Conservation (phyloP, 2,888 invertebrate species). For the Liposcelis brunnea region DNA sequence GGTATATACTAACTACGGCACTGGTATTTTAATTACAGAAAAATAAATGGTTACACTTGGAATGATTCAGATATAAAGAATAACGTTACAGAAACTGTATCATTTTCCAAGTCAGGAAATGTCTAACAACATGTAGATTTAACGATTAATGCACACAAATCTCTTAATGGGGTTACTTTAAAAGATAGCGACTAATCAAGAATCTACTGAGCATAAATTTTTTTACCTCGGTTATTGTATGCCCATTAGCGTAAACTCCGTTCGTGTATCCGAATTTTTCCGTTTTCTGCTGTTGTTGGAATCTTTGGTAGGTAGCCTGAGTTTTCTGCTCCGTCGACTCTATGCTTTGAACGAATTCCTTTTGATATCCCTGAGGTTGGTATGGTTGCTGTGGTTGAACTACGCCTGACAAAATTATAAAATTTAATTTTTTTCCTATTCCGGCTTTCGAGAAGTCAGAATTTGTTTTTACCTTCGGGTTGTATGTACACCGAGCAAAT, state of each 20-base stretch:
- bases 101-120: too few species aligned
- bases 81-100: too few species aligned
- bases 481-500: conserved; percentile 90
- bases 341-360: conserved; percentile 45
- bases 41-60: background rate
- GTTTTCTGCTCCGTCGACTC: conserved; percentile 43
- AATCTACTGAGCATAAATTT: background rate
- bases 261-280: conserved; percentile 49
- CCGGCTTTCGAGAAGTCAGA: too few species aligned
- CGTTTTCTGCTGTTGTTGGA: conserved; percentile 32
- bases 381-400: conserved; percentile 39
- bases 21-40: background rate
- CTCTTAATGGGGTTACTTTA: background rate
- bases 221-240: conserved; percentile 25
- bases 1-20: too few species aligned
- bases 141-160: too few species aligned
- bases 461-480: conserved; percentile 46
- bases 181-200: background rate
- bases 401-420: conserved; percentile 14
- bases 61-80: background rate
- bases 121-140: too few species aligned
- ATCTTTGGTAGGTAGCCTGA: conserved; percentile 24
- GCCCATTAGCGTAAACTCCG: conserved; percentile 33
- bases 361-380: conserved; percentile 32
- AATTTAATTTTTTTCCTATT: conserved; percentile 5